These are phyloP conservation scores for Meandrina meandrites DNA, from an alignment of 92 coral and sea anemone genomes.

Conservation along the genomic window DNA sequence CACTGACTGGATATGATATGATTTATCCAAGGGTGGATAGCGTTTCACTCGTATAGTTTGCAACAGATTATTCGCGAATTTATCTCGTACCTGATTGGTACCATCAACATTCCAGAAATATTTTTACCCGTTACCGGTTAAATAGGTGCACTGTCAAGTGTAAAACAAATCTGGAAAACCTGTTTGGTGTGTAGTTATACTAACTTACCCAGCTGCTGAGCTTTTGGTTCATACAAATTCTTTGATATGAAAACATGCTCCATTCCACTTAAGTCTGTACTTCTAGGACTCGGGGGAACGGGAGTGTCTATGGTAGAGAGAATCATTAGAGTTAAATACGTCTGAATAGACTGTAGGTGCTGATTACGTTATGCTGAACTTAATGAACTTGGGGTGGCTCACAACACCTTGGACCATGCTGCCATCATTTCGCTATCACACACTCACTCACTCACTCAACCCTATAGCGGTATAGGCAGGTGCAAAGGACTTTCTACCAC, in stretches of 20 bases:
- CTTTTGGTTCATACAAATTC: conserved; percentile 16
- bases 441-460: no score
- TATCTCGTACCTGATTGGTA: no score
- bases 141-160: no score
- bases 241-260: conserved; percentile 35
- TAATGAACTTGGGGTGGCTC: not conserved
- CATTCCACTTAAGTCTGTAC: conserved; percentile 31
- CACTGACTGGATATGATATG: no score
- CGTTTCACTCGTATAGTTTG: no score
- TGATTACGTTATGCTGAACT: not conserved
- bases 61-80: no score
- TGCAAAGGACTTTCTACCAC: no score
- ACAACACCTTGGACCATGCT: not conserved
- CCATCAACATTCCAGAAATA: no score
- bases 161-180: no score
- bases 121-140: no score
- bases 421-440: not conserved
- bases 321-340: not conserved
- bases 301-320: not conserved
- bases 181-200: not conserved
- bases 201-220: conserved; percentile 31
- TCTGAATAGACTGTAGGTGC: not conserved
- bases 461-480: no score
- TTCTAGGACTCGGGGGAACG: conserved; percentile 26
- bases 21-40: no score